Base-by-base conservation (phyloP, 2,888 invertebrate genomes). In the Caenorhabditis macrosperma region DNA sequence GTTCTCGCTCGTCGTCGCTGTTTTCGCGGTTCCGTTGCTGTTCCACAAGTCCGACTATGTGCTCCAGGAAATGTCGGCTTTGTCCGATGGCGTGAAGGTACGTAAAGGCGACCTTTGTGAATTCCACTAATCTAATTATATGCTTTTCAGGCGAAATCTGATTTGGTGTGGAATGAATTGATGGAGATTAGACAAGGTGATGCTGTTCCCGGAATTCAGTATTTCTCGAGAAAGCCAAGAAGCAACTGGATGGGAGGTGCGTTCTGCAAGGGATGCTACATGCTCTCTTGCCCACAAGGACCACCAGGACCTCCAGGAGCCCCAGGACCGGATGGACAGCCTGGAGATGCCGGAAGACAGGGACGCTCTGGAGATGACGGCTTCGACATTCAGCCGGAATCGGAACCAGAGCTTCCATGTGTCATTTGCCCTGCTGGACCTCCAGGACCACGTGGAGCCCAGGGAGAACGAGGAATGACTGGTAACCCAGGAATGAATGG, bases 361-460 rank as follows among this genome's bases (percentile, higher is more conserved):
- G 87, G 86, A 61, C 74, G 75, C 12, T 80, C 87, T 20, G 90
- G 90, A 9, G 87, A 85, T 24, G 90, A 90, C 69, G 90, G 90
- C 0, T 87, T 76, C 35, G 90, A 90, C 77, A 86, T 90, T 35
- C 87, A 89, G 46, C 79, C 90, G 38, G 90, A 89, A 61, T 83
- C 86, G 0, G 87, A 90, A 35, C 85, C 87, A 12, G 90, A 90
- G 30, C 81, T 90, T 33, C 89, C 90, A 6, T 90, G 90, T 64
- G 86, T 88, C 6, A 88, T 90, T 46, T 90, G 90, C 50, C 90
- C 90, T 22, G 89, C 85, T 28, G 90, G 90, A 50, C 90, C 90
- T n/a, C 88, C 89, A 20, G 89, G 90, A 41, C 87, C 86, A 55
- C 69, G 86, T 54, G 91, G 91, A 54, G 74, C 83, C n/a, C 90